Base-by-base conservation (phyloP, 2,888 invertebrate species). In the Watsonalla binaria region DNA sequence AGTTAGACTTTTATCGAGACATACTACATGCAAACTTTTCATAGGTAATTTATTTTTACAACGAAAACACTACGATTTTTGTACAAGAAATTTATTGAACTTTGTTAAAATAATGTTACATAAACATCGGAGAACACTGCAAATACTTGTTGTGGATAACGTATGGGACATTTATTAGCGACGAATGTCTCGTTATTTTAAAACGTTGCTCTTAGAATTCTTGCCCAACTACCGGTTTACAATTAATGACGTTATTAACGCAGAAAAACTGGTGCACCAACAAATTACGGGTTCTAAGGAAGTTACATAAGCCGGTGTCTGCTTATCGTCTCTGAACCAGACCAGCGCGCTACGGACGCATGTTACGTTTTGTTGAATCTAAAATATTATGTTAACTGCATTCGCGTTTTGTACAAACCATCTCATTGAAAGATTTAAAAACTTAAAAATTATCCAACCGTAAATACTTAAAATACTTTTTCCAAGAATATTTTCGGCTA, bases 361-460 rank as follows among this genome's bases (percentile, higher is more conserved):
- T 57, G 58, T 66, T 70, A 74, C 67, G 67, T 72, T 72, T 76
- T 77, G 74, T 75, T 77, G 60, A 72, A 74, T 75, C 68, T 71
- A 73, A 79, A 72, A 78, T 68, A 74, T 75, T 71, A 69, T 62
- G 64, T 67, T 76, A 72, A 75, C 70, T 74, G 72, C 73, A 76
- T 64, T 62, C 57, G 64, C 57, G 63, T 65, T 61, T 51, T 52
- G 35, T 58, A 60, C 57, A 52, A 52, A 65, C 58, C 56, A 59
- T 58, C 57, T 55, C 42, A 53, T 51, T 63, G 62, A 66, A 69
- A 60, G 62, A 61, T 72, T 63, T 60, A 53, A 62, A 62, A 65
- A 63, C 54, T 55, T 56, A 55, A n/a, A 9, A 14, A 54, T 49
- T 14, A 33, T 51, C 13, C 24, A n/a, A 33, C 45, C 33, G 51